These are phyloP conservation scores for Phrynocephalus guinanensis DNA, from an alignment of 2,797 vertebrate species.

Conservation along the genomic window DNA sequence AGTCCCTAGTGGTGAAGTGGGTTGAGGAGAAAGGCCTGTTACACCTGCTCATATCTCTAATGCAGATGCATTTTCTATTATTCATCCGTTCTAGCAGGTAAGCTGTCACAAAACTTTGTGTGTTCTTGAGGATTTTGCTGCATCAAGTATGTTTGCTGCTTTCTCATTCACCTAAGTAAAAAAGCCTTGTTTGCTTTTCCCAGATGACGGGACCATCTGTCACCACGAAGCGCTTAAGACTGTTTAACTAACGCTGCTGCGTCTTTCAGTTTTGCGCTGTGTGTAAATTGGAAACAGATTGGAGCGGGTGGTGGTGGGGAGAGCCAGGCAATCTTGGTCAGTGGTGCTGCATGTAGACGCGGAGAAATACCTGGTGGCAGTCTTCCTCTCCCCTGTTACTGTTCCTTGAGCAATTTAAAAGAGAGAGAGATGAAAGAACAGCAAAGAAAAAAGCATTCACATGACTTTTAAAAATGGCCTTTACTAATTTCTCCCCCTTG, in stretches of 20 bases:
- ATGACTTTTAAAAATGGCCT: not conserved
- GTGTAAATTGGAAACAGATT: not conserved
- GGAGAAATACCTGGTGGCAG: not conserved
- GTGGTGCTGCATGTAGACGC: not conserved
- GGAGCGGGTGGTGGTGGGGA: not conserved
- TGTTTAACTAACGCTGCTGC: not conserved
- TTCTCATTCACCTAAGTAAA: not conserved
- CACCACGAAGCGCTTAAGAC: not conserved
- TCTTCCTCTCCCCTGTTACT: not conserved
- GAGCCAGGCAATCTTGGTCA: not conserved
- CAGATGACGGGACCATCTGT: not conserved
- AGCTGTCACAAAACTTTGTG: not conserved
- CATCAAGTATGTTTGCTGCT: not conserved
- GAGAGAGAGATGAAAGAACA: too few species aligned
- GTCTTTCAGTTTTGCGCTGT: not conserved
- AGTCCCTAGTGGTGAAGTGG: not conserved
- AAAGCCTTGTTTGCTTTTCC: not conserved
- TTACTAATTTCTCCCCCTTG: not conserved
- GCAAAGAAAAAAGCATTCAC: not conserved
- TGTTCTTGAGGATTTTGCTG: too few species aligned
- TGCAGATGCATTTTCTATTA: not conserved
- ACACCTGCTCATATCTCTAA: not conserved
- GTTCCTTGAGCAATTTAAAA: not conserved
- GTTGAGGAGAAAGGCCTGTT: not conserved
- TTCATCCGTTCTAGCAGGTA: too few species aligned